Percentiles rank a stretch among this genome's conserved stretches.
Evolutionary conservation across 2,797 vertebrate genomes (phyloP).

Genomic region (Hemitrygon akajei): DNA sequence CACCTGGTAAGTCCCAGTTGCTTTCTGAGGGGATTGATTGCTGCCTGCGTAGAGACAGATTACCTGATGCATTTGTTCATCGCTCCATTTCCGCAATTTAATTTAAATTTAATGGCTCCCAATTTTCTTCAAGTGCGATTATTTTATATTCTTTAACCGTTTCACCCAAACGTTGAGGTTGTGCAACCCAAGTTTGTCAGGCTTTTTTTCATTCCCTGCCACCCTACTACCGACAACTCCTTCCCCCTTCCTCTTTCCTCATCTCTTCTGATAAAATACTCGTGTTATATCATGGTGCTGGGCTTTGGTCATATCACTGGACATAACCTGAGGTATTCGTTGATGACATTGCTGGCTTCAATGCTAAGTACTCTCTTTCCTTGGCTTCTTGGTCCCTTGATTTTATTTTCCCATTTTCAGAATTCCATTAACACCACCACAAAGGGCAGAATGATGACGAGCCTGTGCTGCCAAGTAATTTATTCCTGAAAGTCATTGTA

Average conservation of each 20-base stretch:
- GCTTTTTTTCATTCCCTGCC: background rate
- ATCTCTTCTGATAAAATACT: background rate
- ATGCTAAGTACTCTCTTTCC: background rate
- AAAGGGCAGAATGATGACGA: too few relatives aligned
- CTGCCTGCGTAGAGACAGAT: background rate
- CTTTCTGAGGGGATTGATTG: background rate
- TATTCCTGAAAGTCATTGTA: too few relatives aligned
- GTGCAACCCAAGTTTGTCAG: background rate
- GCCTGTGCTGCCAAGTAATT: too few relatives aligned
- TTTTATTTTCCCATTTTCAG: background rate
- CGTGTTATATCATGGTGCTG: background rate
- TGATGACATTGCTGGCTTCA: too few relatives aligned
- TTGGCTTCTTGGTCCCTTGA: background rate
- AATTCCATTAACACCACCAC: too few relatives aligned
- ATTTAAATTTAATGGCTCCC: background rate
- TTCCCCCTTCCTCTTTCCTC: background rate
- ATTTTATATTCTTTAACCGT: background rate
- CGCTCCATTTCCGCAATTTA: background rate
- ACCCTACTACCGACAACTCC: background rate
- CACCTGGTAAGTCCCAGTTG: background rate
- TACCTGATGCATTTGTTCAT: background rate
- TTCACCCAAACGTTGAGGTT: background rate
- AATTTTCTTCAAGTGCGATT: background rate
- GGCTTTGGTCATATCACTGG: background rate
- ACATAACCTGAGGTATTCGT: background rate